Evolutionary conservation across 1,140 invertebrate genomes (phyloP), one percentile per base, ranked within the genome.

Genomic region (Musca domestica): DNA sequence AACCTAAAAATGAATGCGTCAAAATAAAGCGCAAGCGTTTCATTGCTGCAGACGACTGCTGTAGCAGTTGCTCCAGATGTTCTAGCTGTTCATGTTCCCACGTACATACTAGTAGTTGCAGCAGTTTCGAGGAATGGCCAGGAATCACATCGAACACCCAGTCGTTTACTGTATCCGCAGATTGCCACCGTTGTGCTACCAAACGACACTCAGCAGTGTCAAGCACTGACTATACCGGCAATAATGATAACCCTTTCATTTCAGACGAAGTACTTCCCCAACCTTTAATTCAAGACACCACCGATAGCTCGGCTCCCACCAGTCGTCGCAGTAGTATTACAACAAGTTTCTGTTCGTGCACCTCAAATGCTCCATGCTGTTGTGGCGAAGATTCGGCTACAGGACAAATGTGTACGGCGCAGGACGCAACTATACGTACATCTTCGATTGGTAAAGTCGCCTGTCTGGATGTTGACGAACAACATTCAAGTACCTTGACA

Each of bases 1-100:
- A 41, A 41, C 34, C 34, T 12, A 41, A 72, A 14, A 80, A 80
- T n/a, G 76, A 80, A 27, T 76, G 77, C 52, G 78, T 80, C 6
- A 64, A 73, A 25, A 80, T 80, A 15, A 76, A 74, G 52, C 67
- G 78, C 3, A 80, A 80, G 58, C 67, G 73, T 0, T 80, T 80
- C 20, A 70, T 70, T 10, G 71, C 71, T 22, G 71, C 54, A 71
- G 72, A 73, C n/a, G 49, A 67, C 15, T 67, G 48, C 25, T 68
- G 64, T 20, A 80, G 77, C 67, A 77, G 76, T 34, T 69, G 70
- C 27, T 67, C 66, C 6, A 25, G 64, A 19, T 80, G 78, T 67
- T 76, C 76, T 23, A 78, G 78, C 46, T 80, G 74, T 58, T 75
- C 73, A 46, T 76, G 75, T 22, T 67, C 65, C 4, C 69, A 72